These are phyloP conservation scores for Tetragonisca angustula DNA, from an alignment of 2,888 invertebrate genomes.

Conservation along the genomic window DNA sequence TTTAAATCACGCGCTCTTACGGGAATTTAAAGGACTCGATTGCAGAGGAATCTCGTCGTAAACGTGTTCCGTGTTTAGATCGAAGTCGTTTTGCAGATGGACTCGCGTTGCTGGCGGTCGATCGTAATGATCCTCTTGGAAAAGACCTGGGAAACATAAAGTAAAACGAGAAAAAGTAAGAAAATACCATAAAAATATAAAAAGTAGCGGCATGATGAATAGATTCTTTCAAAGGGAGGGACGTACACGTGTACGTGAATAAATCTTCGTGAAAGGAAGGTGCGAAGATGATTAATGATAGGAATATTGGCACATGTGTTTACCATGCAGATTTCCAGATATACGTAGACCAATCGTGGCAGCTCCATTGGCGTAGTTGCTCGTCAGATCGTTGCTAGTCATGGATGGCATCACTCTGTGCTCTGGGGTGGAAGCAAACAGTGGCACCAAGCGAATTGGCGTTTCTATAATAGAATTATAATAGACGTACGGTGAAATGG, in stretches of 20 bases:
- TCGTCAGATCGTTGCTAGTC: conserved; percentile 67
- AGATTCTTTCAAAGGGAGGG: not conserved
- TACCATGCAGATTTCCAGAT: conserved; percentile 78
- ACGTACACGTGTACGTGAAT: too few species aligned
- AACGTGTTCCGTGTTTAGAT: conserved; percentile 85
- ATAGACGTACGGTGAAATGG: not conserved
- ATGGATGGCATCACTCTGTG: conserved; percentile 66
- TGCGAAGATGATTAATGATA: not conserved
- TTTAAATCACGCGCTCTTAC: conserved; percentile 48
- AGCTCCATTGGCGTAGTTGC: conserved; percentile 78
- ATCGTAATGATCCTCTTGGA: conserved; percentile 87
- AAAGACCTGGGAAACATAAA: conserved; percentile 81
- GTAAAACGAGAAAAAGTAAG: not conserved
- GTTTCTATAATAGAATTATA: conserved; percentile 66
- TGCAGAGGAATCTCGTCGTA: conserved; percentile 88
- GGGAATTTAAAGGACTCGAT: conserved; percentile 36
- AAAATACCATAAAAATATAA: not conserved
- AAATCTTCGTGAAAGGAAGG: not conserved
- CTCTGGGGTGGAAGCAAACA: conserved; percentile 63
- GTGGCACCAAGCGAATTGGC: conserved; percentile 68
- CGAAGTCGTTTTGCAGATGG: conserved; percentile 75
- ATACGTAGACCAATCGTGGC: conserved; percentile 79
- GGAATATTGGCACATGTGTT: not conserved
- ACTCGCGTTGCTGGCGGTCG: conserved; percentile 76
- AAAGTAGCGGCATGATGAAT: not conserved